These are phyloP conservation scores for Drosophila nebulosa DNA, from an alignment of 1,140 invertebrate species.

Conservation along the genomic window DNA sequence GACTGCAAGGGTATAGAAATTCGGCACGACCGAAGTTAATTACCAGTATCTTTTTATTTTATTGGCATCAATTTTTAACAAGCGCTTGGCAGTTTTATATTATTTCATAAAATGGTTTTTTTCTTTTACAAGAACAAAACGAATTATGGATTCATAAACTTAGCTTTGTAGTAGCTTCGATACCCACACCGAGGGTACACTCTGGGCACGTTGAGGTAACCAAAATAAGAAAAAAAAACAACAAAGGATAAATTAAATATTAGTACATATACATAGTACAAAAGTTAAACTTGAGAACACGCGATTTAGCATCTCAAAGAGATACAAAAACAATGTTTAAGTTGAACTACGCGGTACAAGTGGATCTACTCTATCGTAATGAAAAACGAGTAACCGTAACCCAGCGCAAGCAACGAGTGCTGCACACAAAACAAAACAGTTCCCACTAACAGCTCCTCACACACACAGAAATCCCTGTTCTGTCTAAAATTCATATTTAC, in stretches of 20 bases:
- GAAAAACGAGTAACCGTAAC: conserved; percentile 45
- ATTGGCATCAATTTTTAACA: conserved; percentile 16
- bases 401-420: neutral
- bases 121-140: conserved; percentile 11
- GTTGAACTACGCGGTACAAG: neutral
- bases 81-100: conserved; percentile 66
- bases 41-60: conserved; percentile 1
- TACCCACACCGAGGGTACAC: neutral
- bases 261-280: conserved; percentile 12
- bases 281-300: conserved; percentile 33
- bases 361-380: neutral
- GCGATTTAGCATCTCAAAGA: conserved; percentile 51
- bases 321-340: conserved; percentile 1
- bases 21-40: neutral
- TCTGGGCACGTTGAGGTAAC: conserved; percentile 52
- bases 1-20: neutral
- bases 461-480: conserved; percentile 1
- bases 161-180: neutral
- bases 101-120: conserved; percentile 46
- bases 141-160: conserved; percentile 17
- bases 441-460: neutral
- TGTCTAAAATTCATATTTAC: neutral
- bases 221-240: conserved; percentile 33
- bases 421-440: neutral
- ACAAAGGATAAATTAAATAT: conserved; percentile 14